Base-by-base conservation (phyloP, 2,888 invertebrate genomes). In the Imbricaverruca yamaguchii region DNA sequence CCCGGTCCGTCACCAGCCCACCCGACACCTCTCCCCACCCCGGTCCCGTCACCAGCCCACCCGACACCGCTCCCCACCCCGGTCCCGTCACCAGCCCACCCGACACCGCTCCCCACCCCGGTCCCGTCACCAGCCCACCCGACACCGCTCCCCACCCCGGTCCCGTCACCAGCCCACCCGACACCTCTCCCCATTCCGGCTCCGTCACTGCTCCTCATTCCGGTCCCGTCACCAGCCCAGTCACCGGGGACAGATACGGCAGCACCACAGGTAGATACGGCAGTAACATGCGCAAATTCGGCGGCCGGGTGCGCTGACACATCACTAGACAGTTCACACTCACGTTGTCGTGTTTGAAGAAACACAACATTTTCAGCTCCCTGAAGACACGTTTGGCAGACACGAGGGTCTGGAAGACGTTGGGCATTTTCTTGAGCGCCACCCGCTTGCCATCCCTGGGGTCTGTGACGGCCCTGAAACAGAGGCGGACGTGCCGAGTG, bases 291-390 rank as follows among this genome's bases (percentile, higher is more conserved):
- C 39, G 39, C 39, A 1, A 39, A 4, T 39, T 39, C 39, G 4
- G 39, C 1, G 39, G 39, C 39, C 39, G 39, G 39, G 2, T 39
- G 39, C 39, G 39, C 39, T 39, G 39, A 39, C 39, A 39, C 39
- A 39, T 39, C 39, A 39, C 4, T 39, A 39, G 1, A 1, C 39
- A 39, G 39, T 39, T 39, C 39, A 59, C 39, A 93, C 95, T 94
- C 89, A 98, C 98, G 90, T 99, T 99, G 90, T 99, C 98, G 89
- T 99, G 98, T 91, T 97, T 97, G 91, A 99, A 98, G 90, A 97
- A 97, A 89, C 97, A 97, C 85, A 99, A 92, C 98, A 99, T 99
- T 90, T 96, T 95, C 87, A 99, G 92, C 90, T 99, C 99, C 85
- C 99, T 92, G 90, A 98, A 99, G 86, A 98, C 98, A 86, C 99